Percentiles rank a stretch among this genome's conserved stretches.
Conservation (phyloP, 1,140 invertebrate species). For the Apis cerana region DNA sequence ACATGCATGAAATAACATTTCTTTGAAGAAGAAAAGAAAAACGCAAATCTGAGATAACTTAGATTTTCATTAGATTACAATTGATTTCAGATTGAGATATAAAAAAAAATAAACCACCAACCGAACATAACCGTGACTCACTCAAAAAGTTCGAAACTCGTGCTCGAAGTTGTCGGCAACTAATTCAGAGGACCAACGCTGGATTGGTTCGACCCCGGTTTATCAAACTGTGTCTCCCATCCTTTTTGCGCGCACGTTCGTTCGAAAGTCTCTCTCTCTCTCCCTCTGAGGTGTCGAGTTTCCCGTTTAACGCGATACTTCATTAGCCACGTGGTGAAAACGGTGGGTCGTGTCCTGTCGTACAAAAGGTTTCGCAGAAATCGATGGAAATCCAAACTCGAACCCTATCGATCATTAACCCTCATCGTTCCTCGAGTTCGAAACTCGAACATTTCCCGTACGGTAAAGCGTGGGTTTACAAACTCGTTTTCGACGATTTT, state of each 20-base stretch:
- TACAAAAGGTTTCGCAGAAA: slow-evolving; percentile 35
- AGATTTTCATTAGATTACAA: no score
- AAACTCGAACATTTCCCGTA: neutral
- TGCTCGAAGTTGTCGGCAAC: neutral
- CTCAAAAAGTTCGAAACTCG: neutral
- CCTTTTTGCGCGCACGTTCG: neutral
- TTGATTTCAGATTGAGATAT: no score
- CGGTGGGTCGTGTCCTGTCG: slow-evolving; percentile 54
- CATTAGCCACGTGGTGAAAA: slow-evolving; percentile 68
- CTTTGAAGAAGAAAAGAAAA: no score
- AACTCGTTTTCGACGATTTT: neutral
- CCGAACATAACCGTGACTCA: no score
- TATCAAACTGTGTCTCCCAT: neutral
- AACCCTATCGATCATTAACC: slow-evolving; percentile 22
- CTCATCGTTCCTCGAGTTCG: neutral
- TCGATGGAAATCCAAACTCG: slow-evolving; percentile 27
- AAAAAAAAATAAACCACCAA: no score
- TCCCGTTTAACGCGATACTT: slow-evolving; percentile 75
- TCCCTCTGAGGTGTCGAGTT: slow-evolving; percentile 60
- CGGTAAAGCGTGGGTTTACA: no score
- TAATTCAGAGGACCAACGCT: neutral
- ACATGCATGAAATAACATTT: no score
- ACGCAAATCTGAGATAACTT: no score
- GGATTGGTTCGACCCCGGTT: neutral
- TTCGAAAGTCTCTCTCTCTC: neutral